A percentile compares a stretch with the other conserved stretches of the same genome.
phyloP scores from a whole-genome alignment of 2,888 invertebrate species.

The Nebria brevicollis region DNA sequence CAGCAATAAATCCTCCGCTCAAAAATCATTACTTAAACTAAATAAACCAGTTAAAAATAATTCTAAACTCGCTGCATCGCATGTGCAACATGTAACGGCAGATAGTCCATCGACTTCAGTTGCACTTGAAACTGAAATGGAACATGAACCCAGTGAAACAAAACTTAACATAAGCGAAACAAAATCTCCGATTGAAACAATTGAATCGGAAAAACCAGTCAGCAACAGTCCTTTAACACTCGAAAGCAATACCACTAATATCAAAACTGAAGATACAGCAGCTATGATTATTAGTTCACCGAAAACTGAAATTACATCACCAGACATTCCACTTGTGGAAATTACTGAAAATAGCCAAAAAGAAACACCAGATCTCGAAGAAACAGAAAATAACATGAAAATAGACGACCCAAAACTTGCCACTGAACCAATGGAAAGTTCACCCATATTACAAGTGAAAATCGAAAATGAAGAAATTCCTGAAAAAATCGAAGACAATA shows the following conservation, averaged over 20 bases:
- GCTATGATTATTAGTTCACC: not conserved
- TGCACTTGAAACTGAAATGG: not conserved
- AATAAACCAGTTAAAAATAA: slow-evolving; percentile 26
- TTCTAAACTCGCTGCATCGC: slow-evolving; percentile 20
- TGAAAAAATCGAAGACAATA: slow-evolving; percentile 40
- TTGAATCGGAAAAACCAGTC: slow-evolving; percentile 7
- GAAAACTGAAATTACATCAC: not conserved
- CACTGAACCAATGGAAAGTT: not conserved
- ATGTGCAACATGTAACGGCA: slow-evolving; percentile 36
- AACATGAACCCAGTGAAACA: not conserved
- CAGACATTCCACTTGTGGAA: not conserved
- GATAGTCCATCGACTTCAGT: slow-evolving; percentile 36
- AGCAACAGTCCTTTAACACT: slow-evolving; percentile 8
- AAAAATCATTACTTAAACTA: slow-evolving; percentile 21
- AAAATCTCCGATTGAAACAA: slow-evolving; percentile 18
- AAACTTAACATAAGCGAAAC: not conserved
- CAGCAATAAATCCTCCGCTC: slow-evolving; percentile 36
- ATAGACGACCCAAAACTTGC: not conserved
- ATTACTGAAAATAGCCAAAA: not conserved
- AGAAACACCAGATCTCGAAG: slow-evolving; percentile 23
- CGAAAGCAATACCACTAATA: slow-evolving; percentile 40
- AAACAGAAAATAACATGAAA: slow-evolving; percentile 21
- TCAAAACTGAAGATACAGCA: slow-evolving; percentile 19
- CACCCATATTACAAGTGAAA: slow-evolving; percentile 45
- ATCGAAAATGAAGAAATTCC: slow-evolving; percentile 54